These are phyloP conservation scores for Drosophila busckii DNA, from an alignment of 1,140 invertebrate genomes.

Conservation along the genomic window DNA sequence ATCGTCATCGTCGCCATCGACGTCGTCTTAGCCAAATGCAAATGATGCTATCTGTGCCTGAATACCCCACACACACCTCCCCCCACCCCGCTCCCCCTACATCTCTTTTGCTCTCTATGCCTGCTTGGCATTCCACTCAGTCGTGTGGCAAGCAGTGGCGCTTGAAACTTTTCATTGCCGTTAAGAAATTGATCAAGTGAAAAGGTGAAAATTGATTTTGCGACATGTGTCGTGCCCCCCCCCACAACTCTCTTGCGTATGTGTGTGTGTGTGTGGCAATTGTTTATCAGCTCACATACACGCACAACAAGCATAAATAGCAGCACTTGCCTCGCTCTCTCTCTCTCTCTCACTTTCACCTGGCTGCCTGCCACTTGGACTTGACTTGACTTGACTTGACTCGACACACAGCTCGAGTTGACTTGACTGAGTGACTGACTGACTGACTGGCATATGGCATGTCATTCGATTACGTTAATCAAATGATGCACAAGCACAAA, in stretches of 20 bases:
- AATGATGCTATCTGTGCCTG: slow-evolving; percentile 70
- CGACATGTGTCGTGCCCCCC: slow-evolving; percentile 49
- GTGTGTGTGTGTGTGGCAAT: slow-evolving; percentile 48
- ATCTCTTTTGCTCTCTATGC: not conserved
- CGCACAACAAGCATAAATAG: slow-evolving; percentile 18
- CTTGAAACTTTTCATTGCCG: slow-evolving; percentile 71
- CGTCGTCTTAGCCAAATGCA: slow-evolving; percentile 40
- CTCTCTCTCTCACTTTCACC: too few relatives aligned
- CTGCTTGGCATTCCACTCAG: slow-evolving; percentile 64
- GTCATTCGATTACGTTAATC: slow-evolving; percentile 74
- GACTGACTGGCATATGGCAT: slow-evolving; percentile 48
- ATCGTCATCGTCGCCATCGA: slow-evolving; percentile 3
- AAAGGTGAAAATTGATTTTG: slow-evolving; percentile 77
- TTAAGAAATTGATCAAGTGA: slow-evolving; percentile 77
- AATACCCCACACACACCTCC: too few relatives aligned
- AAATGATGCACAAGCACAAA: slow-evolving; percentile 72
- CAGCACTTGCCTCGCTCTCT: not conserved
- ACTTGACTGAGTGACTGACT: slow-evolving; percentile 31
- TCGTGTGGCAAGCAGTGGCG: slow-evolving; percentile 37
- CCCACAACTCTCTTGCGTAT: not conserved
- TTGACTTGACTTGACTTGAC: too few relatives aligned
- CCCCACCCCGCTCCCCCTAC: not conserved
- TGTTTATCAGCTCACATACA: slow-evolving; percentile 50
- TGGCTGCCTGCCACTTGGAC: too few relatives aligned
- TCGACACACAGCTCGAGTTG: slow-evolving; percentile 4